Percentiles rank a stretch among this genome's conserved stretches.
Conservation (phyloP, 2,113 vertebrate species). For the Oceanodroma tethys region DNA sequence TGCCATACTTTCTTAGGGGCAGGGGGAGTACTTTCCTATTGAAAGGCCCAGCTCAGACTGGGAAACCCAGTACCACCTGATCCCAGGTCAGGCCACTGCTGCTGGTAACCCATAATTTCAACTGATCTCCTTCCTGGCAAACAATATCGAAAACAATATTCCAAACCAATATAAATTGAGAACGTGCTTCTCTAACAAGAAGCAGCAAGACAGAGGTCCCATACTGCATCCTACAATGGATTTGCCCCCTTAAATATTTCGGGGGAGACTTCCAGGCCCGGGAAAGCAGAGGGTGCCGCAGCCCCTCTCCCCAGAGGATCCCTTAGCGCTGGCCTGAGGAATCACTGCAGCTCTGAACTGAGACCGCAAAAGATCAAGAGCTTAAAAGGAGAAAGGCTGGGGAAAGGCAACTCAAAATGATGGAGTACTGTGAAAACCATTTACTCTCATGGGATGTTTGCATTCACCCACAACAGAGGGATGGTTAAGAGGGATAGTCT, state of each 20-base stretch:
- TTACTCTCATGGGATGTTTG: not conserved
- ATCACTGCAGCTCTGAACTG: not conserved
- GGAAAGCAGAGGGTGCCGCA: not conserved
- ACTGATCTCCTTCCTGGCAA: not conserved
- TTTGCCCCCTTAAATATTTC: not conserved
- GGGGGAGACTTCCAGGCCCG: rapidly evolving
- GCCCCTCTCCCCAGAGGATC: not conserved
- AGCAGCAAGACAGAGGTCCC: not conserved
- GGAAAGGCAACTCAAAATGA: not conserved
- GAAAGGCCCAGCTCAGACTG: not conserved
- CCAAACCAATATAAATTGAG: not conserved
- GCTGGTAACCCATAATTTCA: not conserved
- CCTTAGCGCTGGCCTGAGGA: not conserved
- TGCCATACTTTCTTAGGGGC: not conserved
- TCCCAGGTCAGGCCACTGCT: not conserved
- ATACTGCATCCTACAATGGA: not conserved
- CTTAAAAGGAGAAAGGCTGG: not conserved
- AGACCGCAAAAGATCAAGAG: not conserved
- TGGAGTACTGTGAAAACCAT: not conserved
- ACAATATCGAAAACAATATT: not conserved
- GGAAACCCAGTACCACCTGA: not conserved
- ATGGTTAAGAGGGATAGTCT: not conserved
- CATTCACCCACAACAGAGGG: not conserved
- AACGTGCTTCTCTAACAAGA: not conserved
- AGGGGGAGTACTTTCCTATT: not conserved